Conservation (phyloP, 2,113 vertebrate genomes). For the Brachypteracias leptosomus region DNA sequence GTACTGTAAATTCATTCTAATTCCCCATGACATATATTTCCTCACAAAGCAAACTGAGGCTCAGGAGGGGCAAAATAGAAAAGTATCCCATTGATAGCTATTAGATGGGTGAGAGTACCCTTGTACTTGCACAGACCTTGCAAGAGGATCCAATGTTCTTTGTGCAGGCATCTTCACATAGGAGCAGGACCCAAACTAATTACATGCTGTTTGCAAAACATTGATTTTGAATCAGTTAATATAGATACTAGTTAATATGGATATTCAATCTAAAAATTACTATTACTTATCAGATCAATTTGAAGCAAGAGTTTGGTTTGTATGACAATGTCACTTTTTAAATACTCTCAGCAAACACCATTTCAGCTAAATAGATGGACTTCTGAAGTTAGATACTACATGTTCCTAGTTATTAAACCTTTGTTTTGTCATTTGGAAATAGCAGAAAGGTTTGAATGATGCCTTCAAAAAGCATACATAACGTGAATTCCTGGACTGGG, state of each 20-base stretch:
- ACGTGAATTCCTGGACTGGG: neutral
- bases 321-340: neutral
- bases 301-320: neutral
- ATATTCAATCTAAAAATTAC: neutral
- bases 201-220: neutral
- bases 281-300: neutral
- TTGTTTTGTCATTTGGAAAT: neutral
- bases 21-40: neutral
- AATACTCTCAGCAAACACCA: neutral
- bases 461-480: neutral
- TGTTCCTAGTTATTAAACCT: neutral
- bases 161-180: fast-evolving
- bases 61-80: neutral
- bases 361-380: neutral
- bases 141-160: neutral
- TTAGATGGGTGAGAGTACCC: neutral
- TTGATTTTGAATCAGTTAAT: neutral
- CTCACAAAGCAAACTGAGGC: neutral
- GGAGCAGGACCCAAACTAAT: neutral
- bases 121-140: fast-evolving
- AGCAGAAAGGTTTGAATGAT: neutral
- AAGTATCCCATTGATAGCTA: neutral
- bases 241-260: too few species aligned
- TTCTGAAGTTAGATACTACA: neutral
- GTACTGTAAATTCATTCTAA: neutral